Base-by-base conservation (phyloP, 2,888 invertebrate genomes). In the Tenthredo mesomela region DNA sequence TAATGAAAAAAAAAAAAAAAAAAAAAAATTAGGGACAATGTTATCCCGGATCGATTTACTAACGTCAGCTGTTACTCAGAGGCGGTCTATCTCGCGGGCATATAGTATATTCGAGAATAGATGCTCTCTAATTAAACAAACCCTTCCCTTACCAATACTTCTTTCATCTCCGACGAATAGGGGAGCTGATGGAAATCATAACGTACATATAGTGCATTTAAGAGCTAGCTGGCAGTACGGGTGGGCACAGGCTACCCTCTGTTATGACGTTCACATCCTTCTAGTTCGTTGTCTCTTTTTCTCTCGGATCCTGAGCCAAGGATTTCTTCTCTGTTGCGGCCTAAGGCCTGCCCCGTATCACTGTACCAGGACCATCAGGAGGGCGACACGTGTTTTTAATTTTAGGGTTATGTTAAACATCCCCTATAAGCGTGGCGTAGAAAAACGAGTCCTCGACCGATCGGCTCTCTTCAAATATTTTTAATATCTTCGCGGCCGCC, bases 371-470 rank as follows among this genome's bases (percentile, higher is more conserved):
- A 83, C 84, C 85, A 71, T 33, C 47, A 29, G 77, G 78, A 75
- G 82, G 77, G 77, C 82, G 85, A 86, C 87, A 86, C 86, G 85
- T 86, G 87, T 86, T 87, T 87, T 86, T 86, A 85, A 87, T 86
- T 86, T 84, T 83, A 87, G 82, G 82, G 86, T 85, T 85, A 85
- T 84, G 85, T 85, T 87, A 86, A 87, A 86, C 87, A 87, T 85
- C 85, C 86, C 86, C 82, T 73, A 80, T 29, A 61, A 73, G 84
- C 82, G 47, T 83, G 84, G 85, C 84, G 84, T 75, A 82, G 65
- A 83, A 54, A 84, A 54, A 61, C 40, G 54, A 61, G 40, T 40
- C 54, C 85, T 58, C 75, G 43, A 40, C 29, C 83, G 85, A 85
- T 85, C 75, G 61, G 58, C 37, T 65, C 82, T 54, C 84, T 82